Conservation (phyloP, 2,797 vertebrate genomes). For the Periophthalmus magnuspinnatus region DNA sequence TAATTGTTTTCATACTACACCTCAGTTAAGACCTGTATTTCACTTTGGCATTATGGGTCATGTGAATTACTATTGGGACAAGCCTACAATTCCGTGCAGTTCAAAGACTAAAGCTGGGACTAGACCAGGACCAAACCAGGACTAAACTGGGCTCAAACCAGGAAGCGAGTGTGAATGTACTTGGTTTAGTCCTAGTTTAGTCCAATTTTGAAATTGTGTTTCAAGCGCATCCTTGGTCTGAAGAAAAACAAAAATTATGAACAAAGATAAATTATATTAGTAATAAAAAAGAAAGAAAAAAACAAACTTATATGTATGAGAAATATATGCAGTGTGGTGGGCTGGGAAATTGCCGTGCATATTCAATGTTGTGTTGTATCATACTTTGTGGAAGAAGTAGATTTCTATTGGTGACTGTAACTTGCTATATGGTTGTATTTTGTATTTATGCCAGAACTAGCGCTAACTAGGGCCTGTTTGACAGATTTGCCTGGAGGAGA, state of each 20-base stretch:
- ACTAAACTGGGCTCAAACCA: no score
- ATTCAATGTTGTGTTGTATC: background rate
- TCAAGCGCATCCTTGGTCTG: no score
- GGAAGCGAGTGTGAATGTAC: no score
- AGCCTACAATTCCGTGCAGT: background rate
- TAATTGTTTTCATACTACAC: background rate
- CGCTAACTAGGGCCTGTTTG: slow-evolving; percentile 29
- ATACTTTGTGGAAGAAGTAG: background rate
- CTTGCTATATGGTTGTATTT: background rate
- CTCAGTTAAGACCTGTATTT: background rate
- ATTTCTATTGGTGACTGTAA: background rate
- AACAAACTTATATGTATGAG: no score
- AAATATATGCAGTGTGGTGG: background rate
- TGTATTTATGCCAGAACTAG: slow-evolving; percentile 34
- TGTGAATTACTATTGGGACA: background rate
- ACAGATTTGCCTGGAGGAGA: slow-evolving; percentile 38
- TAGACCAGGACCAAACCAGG: no score
- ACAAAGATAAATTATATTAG: no score
- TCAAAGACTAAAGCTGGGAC: no score
- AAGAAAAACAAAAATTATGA: no score
- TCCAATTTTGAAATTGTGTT: no score
- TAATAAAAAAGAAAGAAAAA: no score
- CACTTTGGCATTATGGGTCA: background rate
- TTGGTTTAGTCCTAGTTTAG: no score
- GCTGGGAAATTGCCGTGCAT: background rate